phyloP scores from a whole-genome alignment of 30 jellyfish, hydroid and myxozoan genomes.

The Nemopilema nomurai region DNA sequence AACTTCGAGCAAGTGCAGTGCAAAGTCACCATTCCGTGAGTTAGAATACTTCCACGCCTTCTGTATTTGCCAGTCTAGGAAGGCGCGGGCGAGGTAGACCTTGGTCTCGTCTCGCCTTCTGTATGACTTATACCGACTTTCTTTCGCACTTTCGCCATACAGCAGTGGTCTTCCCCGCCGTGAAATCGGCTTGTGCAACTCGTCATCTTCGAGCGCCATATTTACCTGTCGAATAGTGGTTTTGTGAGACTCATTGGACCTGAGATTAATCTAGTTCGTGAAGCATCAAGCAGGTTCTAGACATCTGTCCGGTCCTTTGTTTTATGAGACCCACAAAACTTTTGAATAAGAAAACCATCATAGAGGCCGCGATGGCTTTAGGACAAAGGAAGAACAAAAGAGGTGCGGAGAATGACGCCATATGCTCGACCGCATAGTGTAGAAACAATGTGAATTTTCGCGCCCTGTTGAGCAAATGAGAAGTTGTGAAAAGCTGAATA shows the following conservation, averaged over 20 bases:
- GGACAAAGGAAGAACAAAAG: constrained; percentile 59
- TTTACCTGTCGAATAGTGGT: constrained; percentile 42
- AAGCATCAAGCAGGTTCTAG: constrained; percentile 56
- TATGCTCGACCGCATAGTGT: constrained; percentile 67
- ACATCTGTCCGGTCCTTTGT: constrained; percentile 71
- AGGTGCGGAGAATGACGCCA: constrained; percentile 80
- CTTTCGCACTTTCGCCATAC: constrained; percentile 68
- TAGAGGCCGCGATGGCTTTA: constrained; percentile 49
- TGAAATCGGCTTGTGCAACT: constrained; percentile 41
- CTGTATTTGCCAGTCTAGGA: constrained; percentile 65
- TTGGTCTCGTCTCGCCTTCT: constrained; percentile 70
- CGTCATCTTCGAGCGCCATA: constrained; percentile 69
- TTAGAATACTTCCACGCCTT: constrained; percentile 60
- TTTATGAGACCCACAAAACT: constrained; percentile 75
- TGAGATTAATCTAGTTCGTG: constrained; percentile 11
- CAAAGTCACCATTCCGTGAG: constrained; percentile 62
- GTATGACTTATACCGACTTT: constrained; percentile 68
- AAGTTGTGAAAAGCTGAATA: constrained; percentile 67
- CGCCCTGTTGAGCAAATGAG: constrained; percentile 80
- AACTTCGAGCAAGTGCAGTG: constrained; percentile 59
- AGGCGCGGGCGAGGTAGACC: constrained; percentile 59
- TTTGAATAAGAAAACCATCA: constrained; percentile 60
- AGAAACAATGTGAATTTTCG: constrained; percentile 57
- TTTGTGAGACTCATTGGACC: constrained; percentile 47
- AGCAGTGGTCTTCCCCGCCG: constrained; percentile 64